These are phyloP conservation scores for Helostoma temminkii DNA, from an alignment of 2,797 vertebrate species.

Conservation along the genomic window DNA sequence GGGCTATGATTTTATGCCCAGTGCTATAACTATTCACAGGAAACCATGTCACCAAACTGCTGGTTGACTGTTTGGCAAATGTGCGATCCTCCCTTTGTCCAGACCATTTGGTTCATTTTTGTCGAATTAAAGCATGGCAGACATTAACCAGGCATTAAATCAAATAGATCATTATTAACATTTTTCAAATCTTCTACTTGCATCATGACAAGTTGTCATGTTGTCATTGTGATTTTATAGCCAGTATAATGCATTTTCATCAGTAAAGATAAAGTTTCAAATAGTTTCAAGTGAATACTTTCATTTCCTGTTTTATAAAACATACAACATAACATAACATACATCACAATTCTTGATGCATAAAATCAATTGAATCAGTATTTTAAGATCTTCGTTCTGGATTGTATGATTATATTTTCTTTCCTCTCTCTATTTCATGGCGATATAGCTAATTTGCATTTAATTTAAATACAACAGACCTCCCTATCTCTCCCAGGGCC, in stretches of 20 bases:
- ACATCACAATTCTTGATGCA: not conserved
- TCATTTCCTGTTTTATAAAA: no score
- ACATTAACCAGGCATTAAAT: not conserved
- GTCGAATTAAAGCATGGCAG: slow-evolving; percentile 3
- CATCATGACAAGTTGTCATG: no score
- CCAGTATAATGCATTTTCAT: not conserved
- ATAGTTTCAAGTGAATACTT: no score
- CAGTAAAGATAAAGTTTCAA: not conserved
- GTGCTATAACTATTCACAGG: slow-evolving; percentile 24
- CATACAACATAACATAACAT: no score
- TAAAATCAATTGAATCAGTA: not conserved
- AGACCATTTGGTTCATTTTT: slow-evolving; percentile 39
- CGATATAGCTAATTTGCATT: slow-evolving; percentile 29
- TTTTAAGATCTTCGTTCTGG: not conserved
- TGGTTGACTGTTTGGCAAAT: slow-evolving; percentile 29
- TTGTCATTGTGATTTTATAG: no score
- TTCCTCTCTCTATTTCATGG: not conserved
- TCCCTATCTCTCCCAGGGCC: slow-evolving; percentile 10
- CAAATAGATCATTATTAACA: not conserved
- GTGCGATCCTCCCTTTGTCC: slow-evolving; percentile 14
- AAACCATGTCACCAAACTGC: slow-evolving; percentile 43
- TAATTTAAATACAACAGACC: slow-evolving; percentile 21
- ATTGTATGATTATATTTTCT: slow-evolving; percentile 1
- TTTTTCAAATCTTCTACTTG: not conserved
- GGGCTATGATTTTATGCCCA: slow-evolving; percentile 39